Conservation (phyloP, 2,888 invertebrate species). For the Theretra japonica region DNA sequence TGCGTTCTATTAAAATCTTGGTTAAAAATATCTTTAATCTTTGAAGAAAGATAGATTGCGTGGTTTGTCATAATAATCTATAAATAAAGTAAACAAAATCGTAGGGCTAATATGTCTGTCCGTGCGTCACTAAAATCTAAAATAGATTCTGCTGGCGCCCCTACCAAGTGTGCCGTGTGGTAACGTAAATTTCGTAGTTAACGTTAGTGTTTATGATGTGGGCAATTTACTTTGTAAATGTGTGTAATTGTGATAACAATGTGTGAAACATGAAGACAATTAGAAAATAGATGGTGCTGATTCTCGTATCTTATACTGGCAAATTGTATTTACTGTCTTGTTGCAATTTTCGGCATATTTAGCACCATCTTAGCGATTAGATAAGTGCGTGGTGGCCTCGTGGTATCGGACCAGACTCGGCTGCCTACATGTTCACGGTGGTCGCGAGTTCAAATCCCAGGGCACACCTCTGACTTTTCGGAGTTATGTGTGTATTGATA, state of each 20-base stretch:
- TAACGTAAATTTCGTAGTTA: neutral
- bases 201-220: neutral
- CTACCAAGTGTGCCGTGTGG: conserved; percentile 4
- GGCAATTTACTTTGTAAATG: neutral
- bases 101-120: conserved; percentile 42
- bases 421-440: no score
- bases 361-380: no score
- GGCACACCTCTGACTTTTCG: no score
- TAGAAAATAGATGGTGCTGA: no score
- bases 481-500: no score
- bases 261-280: no score
- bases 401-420: no score
- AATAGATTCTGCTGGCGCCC: conserved; percentile 34
- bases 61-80: conserved; percentile 28
- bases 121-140: conserved; percentile 40
- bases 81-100: conserved; percentile 32
- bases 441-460: no score
- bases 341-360: no score
- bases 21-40: neutral
- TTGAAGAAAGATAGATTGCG: conserved; percentile 22
- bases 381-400: no score
- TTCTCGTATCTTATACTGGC: no score
- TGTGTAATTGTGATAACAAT: neutral
- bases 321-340: no score
- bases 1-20: neutral